These are phyloP conservation scores for Sebastes minor DNA, from an alignment of 2,797 vertebrate genomes.

Conservation along the genomic window DNA sequence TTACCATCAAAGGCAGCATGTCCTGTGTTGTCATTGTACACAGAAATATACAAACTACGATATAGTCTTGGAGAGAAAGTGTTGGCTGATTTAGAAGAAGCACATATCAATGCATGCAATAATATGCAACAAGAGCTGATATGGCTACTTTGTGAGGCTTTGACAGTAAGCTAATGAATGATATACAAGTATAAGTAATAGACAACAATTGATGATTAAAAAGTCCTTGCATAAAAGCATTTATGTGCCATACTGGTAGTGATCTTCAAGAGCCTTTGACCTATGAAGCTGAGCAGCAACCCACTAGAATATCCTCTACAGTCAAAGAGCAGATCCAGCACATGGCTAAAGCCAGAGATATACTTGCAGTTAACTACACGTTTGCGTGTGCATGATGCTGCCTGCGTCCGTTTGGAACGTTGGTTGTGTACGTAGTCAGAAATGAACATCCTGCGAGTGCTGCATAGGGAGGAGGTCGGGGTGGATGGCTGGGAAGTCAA, in stretches of 20 bases:
- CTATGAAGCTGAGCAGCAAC: neutral
- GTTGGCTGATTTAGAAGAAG: neutral
- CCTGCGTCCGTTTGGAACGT: too few relatives aligned
- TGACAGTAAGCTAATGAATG: neutral
- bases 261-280: neutral
- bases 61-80: neutral
- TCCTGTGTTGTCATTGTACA: conserved; percentile 1
- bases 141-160: neutral
- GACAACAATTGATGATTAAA: neutral
- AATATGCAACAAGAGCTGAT: neutral
- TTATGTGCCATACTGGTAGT: neutral
- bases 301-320: neutral
- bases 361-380: too few relatives aligned
- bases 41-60: conserved; percentile 9
- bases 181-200: accelerated
- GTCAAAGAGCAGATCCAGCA: neutral
- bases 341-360: neutral
- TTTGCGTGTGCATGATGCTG: too few relatives aligned
- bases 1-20: conserved; percentile 43
- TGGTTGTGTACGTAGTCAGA: too few relatives aligned
- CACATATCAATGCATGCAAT: neutral
- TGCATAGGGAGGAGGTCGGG: too few relatives aligned
- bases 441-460: accelerated
- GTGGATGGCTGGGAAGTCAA: too few relatives aligned
- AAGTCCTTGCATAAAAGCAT: neutral